Conservation (phyloP, 2,797 vertebrate genomes). For the Intellagama lesueurii region DNA sequence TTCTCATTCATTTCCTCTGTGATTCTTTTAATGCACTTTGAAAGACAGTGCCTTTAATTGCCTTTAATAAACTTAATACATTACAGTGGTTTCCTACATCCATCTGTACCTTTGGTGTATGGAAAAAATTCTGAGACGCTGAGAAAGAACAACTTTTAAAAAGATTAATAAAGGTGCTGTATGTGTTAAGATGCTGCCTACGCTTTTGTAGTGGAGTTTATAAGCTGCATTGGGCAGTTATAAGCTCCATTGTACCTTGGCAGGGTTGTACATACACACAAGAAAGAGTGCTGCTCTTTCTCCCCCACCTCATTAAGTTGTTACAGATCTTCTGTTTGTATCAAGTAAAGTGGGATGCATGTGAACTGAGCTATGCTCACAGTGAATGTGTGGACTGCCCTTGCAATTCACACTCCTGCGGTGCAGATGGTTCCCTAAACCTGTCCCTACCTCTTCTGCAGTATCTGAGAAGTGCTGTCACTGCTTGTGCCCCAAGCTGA, state of each 20-base stretch:
- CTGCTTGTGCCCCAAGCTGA: background rate
- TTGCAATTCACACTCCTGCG: background rate
- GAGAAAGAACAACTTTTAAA: background rate
- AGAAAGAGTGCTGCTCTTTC: background rate
- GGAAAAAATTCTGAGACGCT: background rate
- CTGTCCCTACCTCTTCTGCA: background rate
- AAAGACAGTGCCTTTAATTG: background rate
- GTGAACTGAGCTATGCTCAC: background rate
- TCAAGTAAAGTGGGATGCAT: too few species aligned
- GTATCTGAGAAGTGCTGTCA: background rate
- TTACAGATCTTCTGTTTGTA: conserved; percentile 7
- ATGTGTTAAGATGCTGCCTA: background rate
- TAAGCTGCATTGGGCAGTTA: background rate
- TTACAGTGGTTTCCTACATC: background rate
- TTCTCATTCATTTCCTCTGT: conserved; percentile 34
- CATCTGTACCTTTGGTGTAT: conserved; percentile 4
- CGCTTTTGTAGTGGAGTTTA: background rate
- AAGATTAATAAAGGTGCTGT: background rate
- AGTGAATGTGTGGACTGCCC: background rate
- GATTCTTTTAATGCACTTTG: background rate
- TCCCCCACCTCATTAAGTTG: background rate
- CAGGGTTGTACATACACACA: background rate
- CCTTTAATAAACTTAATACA: background rate
- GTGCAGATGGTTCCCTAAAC: background rate
- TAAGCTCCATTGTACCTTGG: background rate